Evolutionary conservation across 2,113 vertebrate genomes (phyloP), one percentile per base, ranked within the genome.

Genomic region (Catharus fuscescens): DNA sequence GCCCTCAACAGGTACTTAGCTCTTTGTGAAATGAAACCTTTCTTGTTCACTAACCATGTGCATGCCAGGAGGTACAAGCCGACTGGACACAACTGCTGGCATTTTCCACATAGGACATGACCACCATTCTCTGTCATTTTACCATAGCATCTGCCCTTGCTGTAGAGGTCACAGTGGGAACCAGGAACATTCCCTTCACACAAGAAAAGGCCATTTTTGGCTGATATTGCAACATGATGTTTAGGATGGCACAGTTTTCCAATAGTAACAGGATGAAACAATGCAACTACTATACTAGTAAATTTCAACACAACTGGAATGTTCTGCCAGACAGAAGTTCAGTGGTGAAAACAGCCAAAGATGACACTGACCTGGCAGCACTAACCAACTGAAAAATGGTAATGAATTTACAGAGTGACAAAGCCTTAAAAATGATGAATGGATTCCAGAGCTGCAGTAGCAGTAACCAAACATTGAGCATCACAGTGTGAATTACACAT

Each of bases 11-110:
- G 34, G 14, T 44, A 65, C 32, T 65, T 61, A 70, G 42, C 8
- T 70, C 12, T 57, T 65, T 40, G 12, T 2, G 8, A 65, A 57
- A 61, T 21, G 4, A 70, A 34, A 61, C 44, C 31, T 38, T 84
- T 65, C 8, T 38, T 56, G 44, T 26, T 78, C 12, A 31, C 48
- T 50, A 24, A 54, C 28, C 28, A 72, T 56, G 84, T 47, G 15
- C 21, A 18, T 70, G 28, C 6, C 25, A 44, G n/a, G 21, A 66
- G 36, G 14, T 17, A 79, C 12, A 70, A 25, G 42, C 2, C 34
- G 9, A 66, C 28, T 21, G 66, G 21, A 24, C 52, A 61, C 19
- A 73, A 57, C 0, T 0, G 59, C 24, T 64, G 38, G 24, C 14
- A 28, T 67, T 62, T 82, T 76, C 53, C 34, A 72, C 1, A 2